A percentile compares a stretch with the other conserved stretches of the same genome.
Conservation (phyloP, 2,113 vertebrate genomes). For the Hyaena hyaena region DNA sequence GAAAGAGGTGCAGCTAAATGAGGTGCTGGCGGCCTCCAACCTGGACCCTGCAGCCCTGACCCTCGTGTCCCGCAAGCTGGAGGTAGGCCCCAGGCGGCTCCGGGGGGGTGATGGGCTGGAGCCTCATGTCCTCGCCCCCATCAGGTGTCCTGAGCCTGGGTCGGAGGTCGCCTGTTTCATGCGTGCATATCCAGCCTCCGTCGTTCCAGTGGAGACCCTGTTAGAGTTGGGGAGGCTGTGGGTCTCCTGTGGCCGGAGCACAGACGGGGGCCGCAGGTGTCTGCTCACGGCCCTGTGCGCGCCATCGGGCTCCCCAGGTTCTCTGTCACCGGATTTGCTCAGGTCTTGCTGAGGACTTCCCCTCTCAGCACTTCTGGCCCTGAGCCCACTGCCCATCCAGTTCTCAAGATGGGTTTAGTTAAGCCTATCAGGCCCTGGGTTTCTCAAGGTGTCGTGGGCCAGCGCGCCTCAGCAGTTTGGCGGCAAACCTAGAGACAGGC, state of each 20-base stretch:
- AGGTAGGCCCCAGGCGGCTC: conserved; percentile 83
- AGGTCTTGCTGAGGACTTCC: background rate
- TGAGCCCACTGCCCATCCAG: accelerated
- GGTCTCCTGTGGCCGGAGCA: background rate
- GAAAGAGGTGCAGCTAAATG: conserved; percentile 90
- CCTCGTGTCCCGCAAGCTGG: conserved; percentile 86
- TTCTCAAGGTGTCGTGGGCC: background rate
- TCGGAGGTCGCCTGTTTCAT: background rate
- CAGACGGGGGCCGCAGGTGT: background rate
- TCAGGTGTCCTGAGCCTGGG: background rate
- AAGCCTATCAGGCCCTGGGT: background rate
- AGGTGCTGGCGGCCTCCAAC: conserved; percentile 88
- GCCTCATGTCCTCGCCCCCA: accelerated
- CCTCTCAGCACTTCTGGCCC: background rate
- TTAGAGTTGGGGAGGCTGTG: accelerated
- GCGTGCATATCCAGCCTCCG: background rate
- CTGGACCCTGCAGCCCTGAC: conserved; percentile 87
- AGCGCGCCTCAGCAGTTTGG: background rate
- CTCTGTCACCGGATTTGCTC: background rate
- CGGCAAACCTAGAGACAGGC: background rate
- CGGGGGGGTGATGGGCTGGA: background rate
- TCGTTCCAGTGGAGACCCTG: background rate
- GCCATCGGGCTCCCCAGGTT: too few species aligned
- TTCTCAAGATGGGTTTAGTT: background rate
- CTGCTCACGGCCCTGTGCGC: background rate